phyloP scores from a whole-genome alignment of 2,797 vertebrate genomes.

The Pteronotus mesoamericanus region DNA sequence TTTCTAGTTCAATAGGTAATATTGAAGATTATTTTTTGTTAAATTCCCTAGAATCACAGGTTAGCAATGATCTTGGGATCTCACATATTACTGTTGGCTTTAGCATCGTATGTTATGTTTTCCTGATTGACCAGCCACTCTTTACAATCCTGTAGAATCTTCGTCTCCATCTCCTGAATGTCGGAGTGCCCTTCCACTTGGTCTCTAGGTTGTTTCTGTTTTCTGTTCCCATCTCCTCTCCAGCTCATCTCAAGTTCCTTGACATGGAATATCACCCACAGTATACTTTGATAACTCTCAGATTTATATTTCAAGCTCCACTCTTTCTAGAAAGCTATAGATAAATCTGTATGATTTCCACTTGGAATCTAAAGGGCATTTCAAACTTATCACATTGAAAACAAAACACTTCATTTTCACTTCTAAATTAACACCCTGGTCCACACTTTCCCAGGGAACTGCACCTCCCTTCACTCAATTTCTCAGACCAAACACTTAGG shows the following conservation, averaged over 20 bases:
- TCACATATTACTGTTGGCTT: neutral
- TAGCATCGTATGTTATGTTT: neutral
- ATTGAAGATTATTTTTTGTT: neutral
- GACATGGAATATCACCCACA: neutral
- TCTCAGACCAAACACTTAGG: neutral
- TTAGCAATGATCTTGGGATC: neutral
- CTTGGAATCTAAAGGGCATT: neutral
- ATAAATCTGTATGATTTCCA: neutral
- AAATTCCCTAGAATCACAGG: neutral
- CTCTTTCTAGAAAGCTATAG: neutral
- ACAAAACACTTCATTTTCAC: neutral
- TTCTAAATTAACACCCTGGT: neutral
- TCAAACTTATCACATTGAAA: neutral
- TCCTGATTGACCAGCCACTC: neutral
- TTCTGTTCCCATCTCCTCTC: neutral
- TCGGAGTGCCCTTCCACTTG: neutral
- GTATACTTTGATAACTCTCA: neutral
- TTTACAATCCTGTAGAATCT: neutral
- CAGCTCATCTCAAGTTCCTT: neutral
- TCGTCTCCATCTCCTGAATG: neutral
- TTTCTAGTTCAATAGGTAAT: neutral
- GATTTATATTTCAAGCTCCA: neutral
- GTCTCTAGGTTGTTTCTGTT: neutral
- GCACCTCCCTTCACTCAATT: neutral
- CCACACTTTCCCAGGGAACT: neutral